Conservation (phyloP, 2,888 invertebrate genomes). For the Sesamia inferens region DNA sequence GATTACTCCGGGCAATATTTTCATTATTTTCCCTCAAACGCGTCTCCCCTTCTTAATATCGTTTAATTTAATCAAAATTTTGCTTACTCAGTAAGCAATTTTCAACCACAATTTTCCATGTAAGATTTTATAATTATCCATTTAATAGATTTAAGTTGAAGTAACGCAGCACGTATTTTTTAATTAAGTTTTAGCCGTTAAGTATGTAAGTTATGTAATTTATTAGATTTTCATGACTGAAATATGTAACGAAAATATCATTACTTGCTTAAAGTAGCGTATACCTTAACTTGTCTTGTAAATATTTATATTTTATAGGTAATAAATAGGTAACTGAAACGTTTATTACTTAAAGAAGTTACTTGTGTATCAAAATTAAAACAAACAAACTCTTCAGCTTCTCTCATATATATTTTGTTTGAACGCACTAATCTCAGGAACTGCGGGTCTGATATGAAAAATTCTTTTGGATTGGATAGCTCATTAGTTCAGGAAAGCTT, state of each 20-base stretch:
- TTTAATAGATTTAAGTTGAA: conserved; percentile 65
- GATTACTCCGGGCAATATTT: conserved; percentile 81
- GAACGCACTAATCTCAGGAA: too few species aligned
- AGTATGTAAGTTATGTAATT: conserved; percentile 8
- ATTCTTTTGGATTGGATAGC: too few species aligned
- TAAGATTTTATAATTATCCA: conserved; percentile 81
- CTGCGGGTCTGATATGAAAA: too few species aligned
- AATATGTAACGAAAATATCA: neutral
- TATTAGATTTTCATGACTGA: conserved; percentile 2
- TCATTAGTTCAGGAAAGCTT: too few species aligned
- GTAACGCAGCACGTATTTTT: conserved; percentile 58
- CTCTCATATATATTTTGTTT: too few species aligned
- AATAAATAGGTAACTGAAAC: neutral
- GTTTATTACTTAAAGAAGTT: neutral
- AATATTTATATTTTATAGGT: neutral
- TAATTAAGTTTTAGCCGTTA: conserved; percentile 35
- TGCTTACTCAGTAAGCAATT: conserved; percentile 79
- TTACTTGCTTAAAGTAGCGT: neutral
- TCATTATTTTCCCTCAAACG: conserved; percentile 85
- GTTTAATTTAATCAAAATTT: conserved; percentile 87
- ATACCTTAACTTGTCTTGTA: neutral
- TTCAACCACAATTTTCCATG: conserved; percentile 78
- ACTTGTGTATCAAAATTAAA: neutral
- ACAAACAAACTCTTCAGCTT: too few species aligned
- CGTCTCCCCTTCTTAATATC: conserved; percentile 84